Conservation (phyloP, 2,888 invertebrate species). For the Drosophila mayaguana region DNA sequence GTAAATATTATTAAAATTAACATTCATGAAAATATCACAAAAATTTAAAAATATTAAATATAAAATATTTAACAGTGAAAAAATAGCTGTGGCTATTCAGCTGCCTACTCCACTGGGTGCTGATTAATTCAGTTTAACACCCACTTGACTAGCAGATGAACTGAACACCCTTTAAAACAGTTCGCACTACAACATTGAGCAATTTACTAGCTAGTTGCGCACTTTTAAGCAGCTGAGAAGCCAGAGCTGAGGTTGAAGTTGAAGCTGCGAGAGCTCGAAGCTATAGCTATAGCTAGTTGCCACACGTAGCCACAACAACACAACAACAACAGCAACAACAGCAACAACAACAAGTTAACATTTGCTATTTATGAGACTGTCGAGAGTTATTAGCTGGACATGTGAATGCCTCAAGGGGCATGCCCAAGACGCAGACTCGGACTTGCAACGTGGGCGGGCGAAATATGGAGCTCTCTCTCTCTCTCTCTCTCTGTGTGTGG, state of each 20-base stretch:
- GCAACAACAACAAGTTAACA: conserved; percentile 47
- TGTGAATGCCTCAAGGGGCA: conserved; percentile 73
- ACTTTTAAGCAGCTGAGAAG: conserved; percentile 36
- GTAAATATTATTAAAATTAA: no score
- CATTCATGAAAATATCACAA: no score
- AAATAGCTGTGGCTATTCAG: no score
- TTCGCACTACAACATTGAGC: conserved; percentile 47
- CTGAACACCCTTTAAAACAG: conserved; percentile 31
- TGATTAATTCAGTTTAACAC: neutral
- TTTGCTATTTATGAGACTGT: conserved; percentile 84
- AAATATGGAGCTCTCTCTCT: conserved; percentile 11
- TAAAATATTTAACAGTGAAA: no score
- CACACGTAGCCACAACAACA: conserved; percentile 57
- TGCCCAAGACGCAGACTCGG: conserved; percentile 64
- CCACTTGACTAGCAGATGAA: neutral
- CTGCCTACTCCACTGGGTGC: neutral
- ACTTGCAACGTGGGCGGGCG: conserved; percentile 38
- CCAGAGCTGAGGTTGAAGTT: conserved; percentile 6
- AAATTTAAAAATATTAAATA: no score
- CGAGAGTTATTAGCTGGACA: conserved; percentile 84
- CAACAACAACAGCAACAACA: conserved; percentile 12
- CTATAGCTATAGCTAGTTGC: conserved; percentile 9
- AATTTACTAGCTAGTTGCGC: conserved; percentile 61
- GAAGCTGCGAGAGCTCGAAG: conserved; percentile 3
- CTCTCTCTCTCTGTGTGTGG: no score